Percentiles rank a stretch among this genome's conserved stretches.
Conservation (phyloP, 1,140 invertebrate species). For the Aphidius gifuensis region DNA sequence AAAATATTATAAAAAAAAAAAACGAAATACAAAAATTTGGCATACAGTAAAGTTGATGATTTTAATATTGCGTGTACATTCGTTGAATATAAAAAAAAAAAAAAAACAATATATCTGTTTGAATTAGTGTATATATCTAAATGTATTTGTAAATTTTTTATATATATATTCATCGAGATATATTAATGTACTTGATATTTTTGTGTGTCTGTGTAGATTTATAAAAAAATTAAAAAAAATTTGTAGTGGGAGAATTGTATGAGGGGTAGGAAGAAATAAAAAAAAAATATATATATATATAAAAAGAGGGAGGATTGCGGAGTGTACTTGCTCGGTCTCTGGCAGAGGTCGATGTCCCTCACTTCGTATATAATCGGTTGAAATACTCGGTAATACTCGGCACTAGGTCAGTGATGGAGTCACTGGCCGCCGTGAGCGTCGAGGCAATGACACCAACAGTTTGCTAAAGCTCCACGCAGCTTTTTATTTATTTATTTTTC, state of each 20-base stretch:
- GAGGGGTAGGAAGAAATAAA: slow-evolving; percentile 16
- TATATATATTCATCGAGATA: not conserved
- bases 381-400: slow-evolving; percentile 43
- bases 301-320: no score
- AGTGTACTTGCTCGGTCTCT: slow-evolving; percentile 7
- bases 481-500: not conserved
- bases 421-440: slow-evolving; percentile 56
- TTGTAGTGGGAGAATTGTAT: slow-evolving; percentile 3
- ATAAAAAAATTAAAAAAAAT: not conserved
- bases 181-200: no score
- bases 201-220: no score
- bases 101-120: no score
- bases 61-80: not conserved
- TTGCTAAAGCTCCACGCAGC: slow-evolving; percentile 23
- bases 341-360: slow-evolving; percentile 45
- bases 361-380: slow-evolving; percentile 37
- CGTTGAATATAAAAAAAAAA: no score
- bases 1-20: not conserved
- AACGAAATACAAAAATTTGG: no score
- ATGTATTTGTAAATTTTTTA: no score
- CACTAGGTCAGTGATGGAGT: slow-evolving; percentile 58
- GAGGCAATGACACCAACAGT: slow-evolving; percentile 55
- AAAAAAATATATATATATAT: slow-evolving; percentile 31
- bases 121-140: no score
- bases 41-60: no score